A percentile compares a stretch with the other conserved stretches of the same genome.
phyloP scores from a whole-genome alignment of 2,888 invertebrate species.

The Scaptomyza reducta region DNA sequence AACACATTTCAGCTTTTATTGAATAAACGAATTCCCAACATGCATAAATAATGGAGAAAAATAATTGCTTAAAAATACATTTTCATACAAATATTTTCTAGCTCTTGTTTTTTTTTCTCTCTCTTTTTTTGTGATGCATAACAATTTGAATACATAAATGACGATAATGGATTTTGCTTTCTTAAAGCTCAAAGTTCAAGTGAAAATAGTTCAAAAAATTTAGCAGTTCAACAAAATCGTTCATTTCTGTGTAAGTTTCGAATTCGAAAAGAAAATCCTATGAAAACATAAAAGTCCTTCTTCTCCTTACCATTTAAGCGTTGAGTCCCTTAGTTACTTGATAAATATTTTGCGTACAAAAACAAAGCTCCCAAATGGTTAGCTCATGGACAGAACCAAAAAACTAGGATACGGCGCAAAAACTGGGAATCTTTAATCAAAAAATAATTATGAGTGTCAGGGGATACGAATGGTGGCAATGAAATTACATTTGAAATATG shows the following conservation, averaged over 20 bases:
- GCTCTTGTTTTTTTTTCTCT: neutral
- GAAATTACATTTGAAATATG: constrained; percentile 80
- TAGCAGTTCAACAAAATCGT: too few relatives aligned
- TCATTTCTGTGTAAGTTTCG: too few relatives aligned
- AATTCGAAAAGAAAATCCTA: too few relatives aligned
- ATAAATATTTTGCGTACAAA: constrained; percentile 2
- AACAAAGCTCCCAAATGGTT: constrained; percentile 30
- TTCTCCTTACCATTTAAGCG: too few relatives aligned
- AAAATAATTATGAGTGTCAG: constrained; percentile 78
- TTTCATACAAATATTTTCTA: neutral
- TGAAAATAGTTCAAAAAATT: too few relatives aligned
- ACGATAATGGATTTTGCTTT: too few relatives aligned
- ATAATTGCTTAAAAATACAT: neutral
- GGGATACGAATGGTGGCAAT: constrained; percentile 59
- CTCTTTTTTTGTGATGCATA: neutral
- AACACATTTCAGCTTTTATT: constrained; percentile 2
- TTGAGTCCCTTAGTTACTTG: too few relatives aligned
- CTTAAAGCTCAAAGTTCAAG: too few relatives aligned
- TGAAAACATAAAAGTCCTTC: too few relatives aligned
- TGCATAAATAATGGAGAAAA: neutral
- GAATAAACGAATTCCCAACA: neutral
- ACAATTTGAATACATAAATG: too few relatives aligned
- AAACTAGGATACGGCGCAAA: neutral
- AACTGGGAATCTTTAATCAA: constrained; percentile 73
- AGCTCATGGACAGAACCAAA: constrained; percentile 13